phyloP scores from a whole-genome alignment of 2,113 vertebrate species.

The Melospiza georgiana region DNA sequence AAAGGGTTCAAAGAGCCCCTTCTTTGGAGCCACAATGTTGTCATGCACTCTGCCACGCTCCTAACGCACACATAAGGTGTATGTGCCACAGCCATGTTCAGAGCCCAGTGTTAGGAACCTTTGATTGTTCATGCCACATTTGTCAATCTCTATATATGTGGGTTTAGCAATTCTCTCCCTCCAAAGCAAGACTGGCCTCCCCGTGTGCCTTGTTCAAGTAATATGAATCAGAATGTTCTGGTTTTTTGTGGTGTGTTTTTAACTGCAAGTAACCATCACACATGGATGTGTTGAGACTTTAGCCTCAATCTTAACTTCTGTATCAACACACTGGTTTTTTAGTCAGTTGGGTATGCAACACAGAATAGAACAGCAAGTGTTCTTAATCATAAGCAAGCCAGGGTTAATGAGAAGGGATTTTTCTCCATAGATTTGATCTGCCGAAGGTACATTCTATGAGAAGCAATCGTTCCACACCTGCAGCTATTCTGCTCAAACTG shows the following conservation, averaged over 20 bases:
- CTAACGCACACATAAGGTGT: accelerated
- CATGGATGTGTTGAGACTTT: neutral
- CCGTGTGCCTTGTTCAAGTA: neutral
- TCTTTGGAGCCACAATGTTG: neutral
- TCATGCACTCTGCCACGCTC: accelerated
- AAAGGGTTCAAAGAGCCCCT: neutral
- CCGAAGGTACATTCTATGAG: neutral
- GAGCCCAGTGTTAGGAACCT: accelerated
- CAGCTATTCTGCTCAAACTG: neutral
- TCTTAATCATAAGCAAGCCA: neutral
- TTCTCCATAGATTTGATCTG: neutral
- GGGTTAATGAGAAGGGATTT: neutral
- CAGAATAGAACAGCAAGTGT: neutral
- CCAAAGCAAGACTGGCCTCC: neutral
- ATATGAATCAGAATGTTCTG: neutral
- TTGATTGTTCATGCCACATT: neutral
- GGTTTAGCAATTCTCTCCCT: neutral
- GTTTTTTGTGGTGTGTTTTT: neutral
- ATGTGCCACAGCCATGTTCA: neutral
- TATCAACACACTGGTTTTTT: neutral
- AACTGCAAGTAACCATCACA: neutral
- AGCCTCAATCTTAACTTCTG: neutral
- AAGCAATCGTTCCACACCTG: neutral
- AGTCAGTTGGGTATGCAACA: neutral
- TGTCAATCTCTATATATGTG: neutral